Evolutionary conservation across 1,140 invertebrate genomes (phyloP).

Genomic region (Drosophila sucinea): DNA sequence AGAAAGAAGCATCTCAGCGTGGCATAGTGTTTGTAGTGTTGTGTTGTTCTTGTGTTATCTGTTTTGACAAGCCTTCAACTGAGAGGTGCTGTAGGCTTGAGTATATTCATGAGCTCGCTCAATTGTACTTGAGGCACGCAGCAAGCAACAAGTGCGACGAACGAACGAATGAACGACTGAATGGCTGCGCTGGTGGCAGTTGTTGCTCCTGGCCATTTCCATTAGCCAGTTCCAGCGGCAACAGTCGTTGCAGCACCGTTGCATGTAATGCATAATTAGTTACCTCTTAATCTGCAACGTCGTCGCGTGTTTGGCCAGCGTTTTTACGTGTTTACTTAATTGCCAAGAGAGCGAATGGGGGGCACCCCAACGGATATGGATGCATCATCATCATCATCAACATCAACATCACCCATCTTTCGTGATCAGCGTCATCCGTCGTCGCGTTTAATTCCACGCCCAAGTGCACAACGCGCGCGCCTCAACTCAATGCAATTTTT

Average conservation of each 20-base stretch:
- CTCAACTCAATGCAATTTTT: conserved; percentile 8
- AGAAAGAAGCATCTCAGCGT: conserved; percentile 7
- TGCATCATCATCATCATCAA: conserved; percentile 54
- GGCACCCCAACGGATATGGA: conserved; percentile 60
- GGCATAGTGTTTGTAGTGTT: not conserved
- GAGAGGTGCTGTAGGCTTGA: conserved; percentile 8
- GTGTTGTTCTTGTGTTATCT: conserved; percentile 14
- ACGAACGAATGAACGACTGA: conserved; percentile 17
- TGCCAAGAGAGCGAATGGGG: conserved; percentile 27
- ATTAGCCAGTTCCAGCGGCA: conserved; percentile 38
- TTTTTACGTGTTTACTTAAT: conserved; percentile 63
- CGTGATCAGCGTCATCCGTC: conserved; percentile 36
- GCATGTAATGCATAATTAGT: conserved; percentile 70
- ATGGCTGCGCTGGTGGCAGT: conserved; percentile 25
- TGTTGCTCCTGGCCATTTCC: conserved; percentile 30
- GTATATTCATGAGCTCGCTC: conserved; percentile 1
- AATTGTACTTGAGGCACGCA: conserved; percentile 14
- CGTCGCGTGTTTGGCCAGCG: conserved; percentile 36
- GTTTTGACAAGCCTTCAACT: conserved; percentile 15
- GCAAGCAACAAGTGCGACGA: conserved; percentile 9
- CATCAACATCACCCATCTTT: conserved; percentile 29
- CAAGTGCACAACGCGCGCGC: conserved; percentile 56
- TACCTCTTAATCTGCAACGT: conserved; percentile 64
- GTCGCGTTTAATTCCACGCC: conserved; percentile 64
- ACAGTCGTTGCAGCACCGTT: conserved; percentile 38